phyloP scores from a whole-genome alignment of 1,140 invertebrate genomes.

The Atta colombica region DNA sequence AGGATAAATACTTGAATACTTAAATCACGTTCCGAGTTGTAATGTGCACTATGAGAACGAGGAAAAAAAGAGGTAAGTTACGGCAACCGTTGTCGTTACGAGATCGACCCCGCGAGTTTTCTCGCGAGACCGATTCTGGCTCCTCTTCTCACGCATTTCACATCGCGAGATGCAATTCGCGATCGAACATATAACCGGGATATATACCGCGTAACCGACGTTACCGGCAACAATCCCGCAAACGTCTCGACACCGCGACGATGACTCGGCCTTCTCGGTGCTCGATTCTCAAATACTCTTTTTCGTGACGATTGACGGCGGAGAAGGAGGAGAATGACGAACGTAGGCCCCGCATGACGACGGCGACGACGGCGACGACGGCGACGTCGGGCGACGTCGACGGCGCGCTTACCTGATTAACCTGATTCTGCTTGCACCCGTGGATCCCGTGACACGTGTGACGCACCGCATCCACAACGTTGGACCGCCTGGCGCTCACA shows the following conservation, averaged over 20 bases:
- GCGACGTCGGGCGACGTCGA: neutral
- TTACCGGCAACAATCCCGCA: conserved; percentile 6
- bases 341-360: too few species aligned
- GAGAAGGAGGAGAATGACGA: too few species aligned
- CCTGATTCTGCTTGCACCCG: conserved; percentile 65
- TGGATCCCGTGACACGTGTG: conserved; percentile 73
- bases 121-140: conserved; percentile 5
- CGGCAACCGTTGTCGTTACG: neutral
- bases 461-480: conserved; percentile 80
- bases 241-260: too few species aligned
- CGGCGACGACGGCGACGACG: neutral
- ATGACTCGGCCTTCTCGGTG: too few species aligned
- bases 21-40: neutral
- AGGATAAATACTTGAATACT: neutral
- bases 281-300: too few species aligned
- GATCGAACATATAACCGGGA: neutral
- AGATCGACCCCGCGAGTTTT: neutral
- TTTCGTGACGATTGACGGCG: too few species aligned
- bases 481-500: conserved; percentile 77
- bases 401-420: conserved; percentile 70
- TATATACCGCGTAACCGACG: neutral
- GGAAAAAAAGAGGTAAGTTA: neutral
- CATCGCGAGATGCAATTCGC: neutral
- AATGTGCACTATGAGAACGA: neutral
- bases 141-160: neutral